phyloP scores from a whole-genome alignment of 2,888 invertebrate genomes.

The Nemoura dubitans region DNA sequence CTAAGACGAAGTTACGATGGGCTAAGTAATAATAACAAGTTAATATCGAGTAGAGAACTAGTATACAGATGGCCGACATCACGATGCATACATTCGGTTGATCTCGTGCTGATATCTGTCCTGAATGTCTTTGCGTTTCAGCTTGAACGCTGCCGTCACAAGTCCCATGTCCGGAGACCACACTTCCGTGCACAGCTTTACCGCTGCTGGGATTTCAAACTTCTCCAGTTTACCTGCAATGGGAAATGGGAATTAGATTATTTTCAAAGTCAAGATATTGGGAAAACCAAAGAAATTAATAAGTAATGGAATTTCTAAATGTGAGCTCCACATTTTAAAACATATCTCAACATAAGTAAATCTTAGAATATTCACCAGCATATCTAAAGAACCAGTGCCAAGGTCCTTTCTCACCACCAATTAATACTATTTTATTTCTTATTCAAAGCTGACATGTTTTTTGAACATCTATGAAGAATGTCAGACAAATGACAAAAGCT shows the following conservation, averaged over 20 bases:
- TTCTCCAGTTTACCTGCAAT: slow-evolving; percentile 84
- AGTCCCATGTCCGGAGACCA: slow-evolving; percentile 99
- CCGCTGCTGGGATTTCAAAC: slow-evolving; percentile 90
- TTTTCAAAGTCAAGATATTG: too few species aligned
- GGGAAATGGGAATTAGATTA: not conserved
- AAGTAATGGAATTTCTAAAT: too few species aligned
- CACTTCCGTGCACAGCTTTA: slow-evolving; percentile 88
- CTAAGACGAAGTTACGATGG: not conserved
- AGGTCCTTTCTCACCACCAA: too few species aligned
- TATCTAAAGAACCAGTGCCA: too few species aligned
- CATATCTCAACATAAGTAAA: too few species aligned
- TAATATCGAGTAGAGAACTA: slow-evolving; percentile 29
- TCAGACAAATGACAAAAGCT: too few species aligned
- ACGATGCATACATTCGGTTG: slow-evolving; percentile 92
- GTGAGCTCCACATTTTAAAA: too few species aligned
- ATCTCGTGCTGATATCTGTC: slow-evolving; percentile 92
- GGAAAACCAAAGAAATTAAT: too few species aligned
- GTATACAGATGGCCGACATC: slow-evolving; percentile 60
- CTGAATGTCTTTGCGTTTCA: slow-evolving; percentile 96
- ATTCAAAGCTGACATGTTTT: too few species aligned
- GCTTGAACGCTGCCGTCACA: slow-evolving; percentile 97
- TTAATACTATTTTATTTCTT: too few species aligned
- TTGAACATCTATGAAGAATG: too few species aligned
- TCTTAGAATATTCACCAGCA: too few species aligned
- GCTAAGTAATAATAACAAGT: not conserved